These are phyloP conservation scores for Melanostoma mellinum DNA, from an alignment of 2,888 invertebrate species.

Conservation along the genomic window DNA sequence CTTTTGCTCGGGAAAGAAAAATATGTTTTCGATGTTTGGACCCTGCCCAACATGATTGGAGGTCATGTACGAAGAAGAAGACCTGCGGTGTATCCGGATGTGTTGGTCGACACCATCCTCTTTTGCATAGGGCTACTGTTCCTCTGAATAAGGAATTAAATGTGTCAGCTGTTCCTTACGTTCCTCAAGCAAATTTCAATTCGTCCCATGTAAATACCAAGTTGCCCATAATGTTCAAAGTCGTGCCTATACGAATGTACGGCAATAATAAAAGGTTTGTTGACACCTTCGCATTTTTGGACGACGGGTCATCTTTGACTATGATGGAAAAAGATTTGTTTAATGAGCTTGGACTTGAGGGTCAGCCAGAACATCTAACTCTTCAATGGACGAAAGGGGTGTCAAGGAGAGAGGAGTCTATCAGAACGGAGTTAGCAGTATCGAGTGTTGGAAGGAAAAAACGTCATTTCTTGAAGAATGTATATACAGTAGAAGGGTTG, in stretches of 20 bases:
- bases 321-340: conserved; percentile 13
- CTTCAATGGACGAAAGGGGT: not conserved
- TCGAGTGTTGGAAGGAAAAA: not conserved
- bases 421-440: not conserved
- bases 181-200: not conserved
- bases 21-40: no score
- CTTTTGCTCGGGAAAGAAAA: no score
- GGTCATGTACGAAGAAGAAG: not conserved
- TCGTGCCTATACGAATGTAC: not conserved
- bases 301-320: not conserved
- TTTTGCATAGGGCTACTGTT: not conserved
- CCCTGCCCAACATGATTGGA: not conserved
- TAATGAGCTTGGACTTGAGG: conserved; percentile 1
- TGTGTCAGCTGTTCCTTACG: no score
- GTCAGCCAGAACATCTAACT: not conserved
- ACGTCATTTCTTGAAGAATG: conserved; percentile 15
- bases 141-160: not conserved
- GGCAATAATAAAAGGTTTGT: not conserved
- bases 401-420: not conserved
- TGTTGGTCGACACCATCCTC: not conserved
- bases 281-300: not conserved
- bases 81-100: not conserved
- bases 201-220: not conserved
- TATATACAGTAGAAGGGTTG: conserved; percentile 2
- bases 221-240: not conserved